Evolutionary conservation across 2,888 invertebrate genomes (phyloP), one percentile per base, ranked within the genome.

Genomic region (Xestia c-nigrum): DNA sequence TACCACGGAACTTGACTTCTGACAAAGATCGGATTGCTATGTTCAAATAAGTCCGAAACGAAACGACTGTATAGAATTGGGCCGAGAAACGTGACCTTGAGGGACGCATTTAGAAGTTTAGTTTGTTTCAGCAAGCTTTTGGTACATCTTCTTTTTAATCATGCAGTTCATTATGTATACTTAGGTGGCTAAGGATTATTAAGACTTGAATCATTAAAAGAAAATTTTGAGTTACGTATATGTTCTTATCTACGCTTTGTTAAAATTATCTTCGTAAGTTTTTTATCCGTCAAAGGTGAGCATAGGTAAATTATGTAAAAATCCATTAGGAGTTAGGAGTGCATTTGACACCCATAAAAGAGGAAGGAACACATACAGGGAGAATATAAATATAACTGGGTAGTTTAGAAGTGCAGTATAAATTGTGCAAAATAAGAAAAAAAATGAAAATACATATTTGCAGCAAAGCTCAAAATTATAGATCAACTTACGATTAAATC

Each of bases 41-140:
- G 4, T 14, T 12, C 43, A 46, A 64, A 70, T 7, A 10, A 19
- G 21, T 21, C 24, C 19, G 5, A 24, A 57, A 57, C 14, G 16
- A 70, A 46, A 31, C 21, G 2, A 12, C 7, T 7, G 31, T 63
- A 31, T 21, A n/a, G 3, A 70, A 70, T 63, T 24, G 5, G 0
- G 14, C 7, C 21, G 16, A 16, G 10, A 59, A 40, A 21, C 5
- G 24, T 31, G 7, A n/a, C 24, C 59, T 72, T 47, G 72, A 59
- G 6, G 10, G 46, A 24, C 73, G 46, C 59, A 74, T 73, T 50
- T 72, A 50, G 57, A 47, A 52, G 47, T 57, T 69, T 24, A 5
- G 7, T 7, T 21, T 24, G 19, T 47, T 24, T 19, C 16, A 12
- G 31, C n/a, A 21, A 72, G 6, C 21, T 16, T 63, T 63, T 63